A percentile compares a stretch with the other conserved stretches of the same genome.
Conservation (phyloP, 2,888 invertebrate genomes). For the Listrodromus nycthemerus region DNA sequence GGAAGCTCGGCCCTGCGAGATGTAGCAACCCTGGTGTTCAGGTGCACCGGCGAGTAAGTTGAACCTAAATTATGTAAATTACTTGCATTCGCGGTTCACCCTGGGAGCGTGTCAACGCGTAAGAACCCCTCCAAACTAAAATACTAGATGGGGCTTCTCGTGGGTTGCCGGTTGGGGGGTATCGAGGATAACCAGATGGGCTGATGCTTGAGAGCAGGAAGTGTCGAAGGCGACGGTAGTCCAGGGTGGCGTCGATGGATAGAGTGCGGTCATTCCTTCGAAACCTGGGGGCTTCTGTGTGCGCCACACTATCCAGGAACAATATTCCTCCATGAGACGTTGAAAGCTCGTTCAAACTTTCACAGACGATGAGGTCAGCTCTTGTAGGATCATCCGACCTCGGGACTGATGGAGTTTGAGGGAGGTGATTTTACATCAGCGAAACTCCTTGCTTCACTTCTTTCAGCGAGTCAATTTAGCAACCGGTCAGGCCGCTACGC, state of each 20-base stretch:
- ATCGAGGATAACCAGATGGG: constrained; percentile 42
- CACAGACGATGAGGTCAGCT: constrained; percentile 65
- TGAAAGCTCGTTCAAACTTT: constrained; percentile 65
- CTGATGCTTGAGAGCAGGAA: constrained; percentile 34
- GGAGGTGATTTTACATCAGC: constrained; percentile 23
- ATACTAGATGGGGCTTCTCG: constrained; percentile 39
- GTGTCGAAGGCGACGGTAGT: constrained; percentile 16
- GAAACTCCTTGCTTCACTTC: constrained; percentile 6
- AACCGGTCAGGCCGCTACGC: neutral
- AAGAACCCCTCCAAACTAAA: constrained; percentile 60
- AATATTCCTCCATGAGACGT: constrained; percentile 59
- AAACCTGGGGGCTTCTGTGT: constrained; percentile 34
- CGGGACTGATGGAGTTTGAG: constrained; percentile 1
- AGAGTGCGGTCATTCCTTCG: constrained; percentile 61
- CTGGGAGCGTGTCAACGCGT: constrained; percentile 64
- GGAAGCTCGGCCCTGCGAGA: constrained; percentile 25
- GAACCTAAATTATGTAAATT: constrained; percentile 75
- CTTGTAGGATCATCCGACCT: constrained; percentile 54
- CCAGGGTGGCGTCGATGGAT: constrained; percentile 32
- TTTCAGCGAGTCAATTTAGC: neutral
- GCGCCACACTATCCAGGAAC: constrained; percentile 39
- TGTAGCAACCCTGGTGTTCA: neutral
- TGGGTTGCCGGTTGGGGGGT: neutral
- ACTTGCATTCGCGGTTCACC: constrained; percentile 71
- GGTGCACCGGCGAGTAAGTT: constrained; percentile 71